Evolutionary conservation across 2,888 invertebrate species (phyloP).

Genomic region (Agapostemon virescens): DNA sequence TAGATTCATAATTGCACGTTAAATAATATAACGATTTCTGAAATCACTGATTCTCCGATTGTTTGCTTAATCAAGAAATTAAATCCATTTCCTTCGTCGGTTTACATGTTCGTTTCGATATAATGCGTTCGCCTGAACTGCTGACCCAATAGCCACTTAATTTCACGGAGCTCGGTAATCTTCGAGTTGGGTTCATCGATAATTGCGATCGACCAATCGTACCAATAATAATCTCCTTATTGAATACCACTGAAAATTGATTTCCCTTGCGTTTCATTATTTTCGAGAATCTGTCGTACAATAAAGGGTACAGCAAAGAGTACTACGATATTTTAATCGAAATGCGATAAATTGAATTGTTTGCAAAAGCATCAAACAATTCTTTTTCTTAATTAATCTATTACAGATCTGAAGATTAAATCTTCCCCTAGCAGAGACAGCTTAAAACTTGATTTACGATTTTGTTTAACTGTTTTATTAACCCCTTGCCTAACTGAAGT

Average conservation of each 20-base stretch:
- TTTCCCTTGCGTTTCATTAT: slow-evolving; percentile 7
- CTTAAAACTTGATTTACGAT: too few species aligned
- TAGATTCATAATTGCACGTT: not conserved
- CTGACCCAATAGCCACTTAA: slow-evolving; percentile 36
- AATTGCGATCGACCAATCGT: slow-evolving; percentile 48
- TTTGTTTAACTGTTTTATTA: too few species aligned
- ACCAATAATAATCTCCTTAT: slow-evolving; percentile 28
- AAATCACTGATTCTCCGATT: not conserved
- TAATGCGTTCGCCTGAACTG: slow-evolving; percentile 21
- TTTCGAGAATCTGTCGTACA: slow-evolving; percentile 7
- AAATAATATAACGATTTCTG: not conserved
- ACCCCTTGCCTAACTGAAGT: too few species aligned
- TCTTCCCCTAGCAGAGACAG: too few species aligned
- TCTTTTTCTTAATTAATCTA: too few species aligned
- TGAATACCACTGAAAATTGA: slow-evolving; percentile 50
- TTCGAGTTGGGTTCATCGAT: slow-evolving; percentile 36
- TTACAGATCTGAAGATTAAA: too few species aligned
- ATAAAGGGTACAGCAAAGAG: not conserved
- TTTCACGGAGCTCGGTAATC: slow-evolving; percentile 36
- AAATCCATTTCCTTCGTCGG: slow-evolving; percentile 27
- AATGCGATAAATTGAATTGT: too few species aligned
- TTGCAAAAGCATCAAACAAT: too few species aligned
- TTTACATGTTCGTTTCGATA: slow-evolving; percentile 25
- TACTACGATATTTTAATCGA: too few species aligned
- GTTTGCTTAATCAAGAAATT: not conserved